Percentiles rank a stretch among this genome's conserved stretches.
These are phyloP conservation scores for Diaprepes abbreviatus DNA, from an alignment of 2,888 invertebrate genomes.

Conservation along the genomic window DNA sequence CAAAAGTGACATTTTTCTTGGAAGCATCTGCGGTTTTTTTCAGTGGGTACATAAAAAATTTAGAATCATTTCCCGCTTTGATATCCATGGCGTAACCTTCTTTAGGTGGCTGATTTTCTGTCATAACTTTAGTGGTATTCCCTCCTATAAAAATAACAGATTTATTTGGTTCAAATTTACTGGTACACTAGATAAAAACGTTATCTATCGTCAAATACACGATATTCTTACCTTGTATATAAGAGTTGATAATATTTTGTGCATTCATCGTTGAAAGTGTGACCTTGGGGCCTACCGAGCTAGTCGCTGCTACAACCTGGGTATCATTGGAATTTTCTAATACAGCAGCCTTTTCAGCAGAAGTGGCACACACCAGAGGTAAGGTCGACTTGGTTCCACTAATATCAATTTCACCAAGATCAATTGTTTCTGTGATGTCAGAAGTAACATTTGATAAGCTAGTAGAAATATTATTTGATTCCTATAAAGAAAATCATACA, in stretches of 20 bases:
- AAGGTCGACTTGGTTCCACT: constrained; percentile 1
- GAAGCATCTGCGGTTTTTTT: constrained; percentile 15
- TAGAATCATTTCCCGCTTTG: not conserved
- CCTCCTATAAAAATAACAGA: not conserved
- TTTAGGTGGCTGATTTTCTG: not conserved
- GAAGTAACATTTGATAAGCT: not conserved
- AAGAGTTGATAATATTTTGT: not conserved
- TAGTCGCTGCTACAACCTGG: no score
- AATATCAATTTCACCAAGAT: not conserved
- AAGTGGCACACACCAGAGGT: not conserved
- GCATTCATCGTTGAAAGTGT: no score
- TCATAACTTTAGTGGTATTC: not conserved
- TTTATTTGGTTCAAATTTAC: no score
- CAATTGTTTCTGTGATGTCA: not conserved
- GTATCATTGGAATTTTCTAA: not conserved
- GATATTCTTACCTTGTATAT: not conserved
- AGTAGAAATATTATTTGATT: not conserved
- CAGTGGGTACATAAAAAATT: constrained; percentile 17
- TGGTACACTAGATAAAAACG: no score
- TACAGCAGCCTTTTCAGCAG: not conserved
- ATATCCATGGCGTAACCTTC: constrained; percentile 7
- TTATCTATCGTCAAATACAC: no score
- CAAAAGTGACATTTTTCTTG: not conserved
- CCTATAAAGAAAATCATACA: no score
- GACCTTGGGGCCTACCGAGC: no score